Evolutionary conservation across 2,113 vertebrate species (phyloP), one percentile per base, ranked within the genome.

Genomic region (Takifugu flavidus): DNA sequence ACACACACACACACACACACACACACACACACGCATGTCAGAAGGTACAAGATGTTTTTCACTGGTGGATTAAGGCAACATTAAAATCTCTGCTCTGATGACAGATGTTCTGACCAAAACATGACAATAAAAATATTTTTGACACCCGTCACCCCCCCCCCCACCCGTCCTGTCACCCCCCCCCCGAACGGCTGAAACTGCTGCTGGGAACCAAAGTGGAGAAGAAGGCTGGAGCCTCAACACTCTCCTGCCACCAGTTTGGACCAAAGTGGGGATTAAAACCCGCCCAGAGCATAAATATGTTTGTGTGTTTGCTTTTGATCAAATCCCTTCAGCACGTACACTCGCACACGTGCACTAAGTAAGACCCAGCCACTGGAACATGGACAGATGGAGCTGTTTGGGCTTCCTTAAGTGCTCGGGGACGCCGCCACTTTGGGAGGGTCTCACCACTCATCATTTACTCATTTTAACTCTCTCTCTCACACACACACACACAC

Each of bases 321-420:
- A 75, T 75, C 6, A 86, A 86, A 88, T 82, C 82, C 84, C 64
- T 39, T 54, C 62, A 74, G 80, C 79, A 80, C 64, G 56, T 75
- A 82, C 81, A 74, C 53, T 75, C 77, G 79, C 69, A 60, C 53
- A 44, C 73, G 70, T 58, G 65, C 25, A 44, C 80, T 86, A 79
- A 86, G 83, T 84, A 88, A 85, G 75, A 83, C 59, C 56, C 69
- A 70, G 55, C 43, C 29, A 82, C 69, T 82, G 77, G n/a, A 80
- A 74, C 74, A 53, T 75, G n/a, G 83, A 87, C 83, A 88, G 85
- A 87, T 89, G 83, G 84, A 53, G 70, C 74, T 87, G 66, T 78
- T 86, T 80, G 74, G 64, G 62, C 59, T 77, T 83, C 56, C 66
- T 79, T 86, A 73, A 85, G 82, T 78, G 79, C 87, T 86, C 63